phyloP scores from a whole-genome alignment of 2,888 invertebrate genomes.

The Tineola bisselliella region DNA sequence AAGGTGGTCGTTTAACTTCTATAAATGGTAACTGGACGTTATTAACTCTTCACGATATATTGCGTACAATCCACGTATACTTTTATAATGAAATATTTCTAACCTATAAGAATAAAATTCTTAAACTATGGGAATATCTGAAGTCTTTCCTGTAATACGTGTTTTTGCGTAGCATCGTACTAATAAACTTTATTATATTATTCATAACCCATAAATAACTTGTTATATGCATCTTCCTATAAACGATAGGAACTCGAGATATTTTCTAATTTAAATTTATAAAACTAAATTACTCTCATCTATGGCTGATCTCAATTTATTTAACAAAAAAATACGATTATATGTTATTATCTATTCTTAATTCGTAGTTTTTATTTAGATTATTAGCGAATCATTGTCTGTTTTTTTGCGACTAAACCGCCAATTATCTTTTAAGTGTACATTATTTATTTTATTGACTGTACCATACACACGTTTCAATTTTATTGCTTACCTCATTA shows the following conservation, averaged over 20 bases:
- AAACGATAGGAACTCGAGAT: no score
- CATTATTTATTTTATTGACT: neutral
- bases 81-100: neutral
- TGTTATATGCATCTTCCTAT: no score
- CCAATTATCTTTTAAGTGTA: neutral
- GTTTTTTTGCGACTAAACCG: neutral
- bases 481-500: constrained; percentile 3
- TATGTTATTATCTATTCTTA: neutral
- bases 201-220: no score
- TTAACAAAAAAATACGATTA: neutral
- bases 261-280: no score
- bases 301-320: neutral
- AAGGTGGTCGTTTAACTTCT: constrained; percentile 4
- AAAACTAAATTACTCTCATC: no score
- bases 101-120: neutral
- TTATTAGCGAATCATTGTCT: neutral
- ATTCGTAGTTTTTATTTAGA: neutral
- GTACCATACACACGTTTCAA: neutral
- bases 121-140: neutral
- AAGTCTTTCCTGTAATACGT: no score
- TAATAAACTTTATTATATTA: no score
- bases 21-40: constrained; percentile 8
- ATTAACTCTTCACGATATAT: constrained; percentile 7
- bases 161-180: no score
- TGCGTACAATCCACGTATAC: neutral